These are phyloP conservation scores for Lycia hirtaria DNA, from an alignment of 2,888 invertebrate genomes.

Conservation along the genomic window DNA sequence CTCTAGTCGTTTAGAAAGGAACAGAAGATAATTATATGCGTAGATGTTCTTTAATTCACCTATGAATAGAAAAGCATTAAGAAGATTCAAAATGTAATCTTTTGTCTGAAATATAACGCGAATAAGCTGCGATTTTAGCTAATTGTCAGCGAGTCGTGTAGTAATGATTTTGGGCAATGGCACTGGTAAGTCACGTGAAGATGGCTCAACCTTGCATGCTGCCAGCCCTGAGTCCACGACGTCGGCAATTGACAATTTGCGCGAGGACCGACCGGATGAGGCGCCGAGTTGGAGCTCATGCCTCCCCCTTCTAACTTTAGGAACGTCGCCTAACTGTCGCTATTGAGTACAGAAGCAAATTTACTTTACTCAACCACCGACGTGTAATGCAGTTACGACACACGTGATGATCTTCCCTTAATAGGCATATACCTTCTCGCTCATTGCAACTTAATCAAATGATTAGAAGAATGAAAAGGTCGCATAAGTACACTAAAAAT, in stretches of 20 bases:
- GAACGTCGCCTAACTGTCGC: slow-evolving; percentile 60
- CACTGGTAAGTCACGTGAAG: slow-evolving; percentile 60
- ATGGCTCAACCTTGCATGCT: slow-evolving; percentile 64
- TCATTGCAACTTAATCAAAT: not conserved
- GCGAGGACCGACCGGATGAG: slow-evolving; percentile 78
- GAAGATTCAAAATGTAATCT: not conserved
- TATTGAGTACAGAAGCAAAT: slow-evolving; percentile 56
- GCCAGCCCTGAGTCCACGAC: slow-evolving; percentile 71
- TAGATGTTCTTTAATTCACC: not conserved
- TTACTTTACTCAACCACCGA: slow-evolving; percentile 51
- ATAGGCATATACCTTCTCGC: not conserved
- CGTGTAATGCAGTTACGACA: slow-evolving; percentile 16
- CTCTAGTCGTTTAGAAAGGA: no score
- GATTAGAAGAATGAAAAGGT: not conserved
- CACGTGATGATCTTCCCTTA: no score
- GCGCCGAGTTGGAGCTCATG: slow-evolving; percentile 68
- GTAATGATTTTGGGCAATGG: slow-evolving; percentile 47
- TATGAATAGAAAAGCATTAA: slow-evolving; percentile 7
- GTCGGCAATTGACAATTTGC: slow-evolving; percentile 78
- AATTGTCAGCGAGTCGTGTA: slow-evolving; percentile 7
- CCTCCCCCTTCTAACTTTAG: slow-evolving; percentile 77
- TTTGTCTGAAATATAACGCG: not conserved
- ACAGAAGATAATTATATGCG: no score
- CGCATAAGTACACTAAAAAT: slow-evolving; percentile 4
- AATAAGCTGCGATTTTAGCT: not conserved